A percentile compares a stretch with the other conserved stretches of the same genome.
These are phyloP conservation scores for Tenualosa thibaudeaui DNA, from an alignment of 2,797 vertebrate species.

Conservation along the genomic window DNA sequence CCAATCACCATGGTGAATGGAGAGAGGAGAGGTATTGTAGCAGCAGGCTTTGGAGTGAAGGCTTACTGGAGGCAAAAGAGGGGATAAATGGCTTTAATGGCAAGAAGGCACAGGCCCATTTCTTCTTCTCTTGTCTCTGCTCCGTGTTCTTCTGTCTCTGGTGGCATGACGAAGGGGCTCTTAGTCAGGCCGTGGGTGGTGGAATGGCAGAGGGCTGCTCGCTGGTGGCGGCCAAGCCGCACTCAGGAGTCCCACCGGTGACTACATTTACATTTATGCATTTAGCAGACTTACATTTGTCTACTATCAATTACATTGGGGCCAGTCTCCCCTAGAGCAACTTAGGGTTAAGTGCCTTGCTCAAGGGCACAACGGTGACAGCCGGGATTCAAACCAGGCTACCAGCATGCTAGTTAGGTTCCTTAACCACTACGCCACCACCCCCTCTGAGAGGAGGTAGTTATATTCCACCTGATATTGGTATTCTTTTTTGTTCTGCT, in stretches of 20 bases:
- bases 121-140: neutral
- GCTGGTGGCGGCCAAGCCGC: neutral
- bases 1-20: neutral
- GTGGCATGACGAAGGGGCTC: neutral
- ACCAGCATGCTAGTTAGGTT: too few relatives aligned
- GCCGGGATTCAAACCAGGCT: too few relatives aligned
- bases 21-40: neutral
- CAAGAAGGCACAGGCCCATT: neutral
- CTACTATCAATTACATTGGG: too few relatives aligned
- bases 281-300: too few relatives aligned
- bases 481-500: neutral
- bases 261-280: neutral
- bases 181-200: neutral
- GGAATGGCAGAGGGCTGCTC: neutral
- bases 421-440: neutral
- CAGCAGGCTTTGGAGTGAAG: neutral
- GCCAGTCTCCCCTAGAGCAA: too few relatives aligned
- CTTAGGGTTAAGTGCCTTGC: too few relatives aligned
- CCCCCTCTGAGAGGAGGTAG: neutral
- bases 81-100: conserved; percentile 11
- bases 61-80: neutral
- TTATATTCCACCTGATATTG: neutral
- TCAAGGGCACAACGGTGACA: too few relatives aligned
- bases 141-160: neutral
- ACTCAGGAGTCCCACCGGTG: neutral